phyloP scores from a whole-genome alignment of 2,888 invertebrate genomes.

The Petrophora chlorosata region DNA sequence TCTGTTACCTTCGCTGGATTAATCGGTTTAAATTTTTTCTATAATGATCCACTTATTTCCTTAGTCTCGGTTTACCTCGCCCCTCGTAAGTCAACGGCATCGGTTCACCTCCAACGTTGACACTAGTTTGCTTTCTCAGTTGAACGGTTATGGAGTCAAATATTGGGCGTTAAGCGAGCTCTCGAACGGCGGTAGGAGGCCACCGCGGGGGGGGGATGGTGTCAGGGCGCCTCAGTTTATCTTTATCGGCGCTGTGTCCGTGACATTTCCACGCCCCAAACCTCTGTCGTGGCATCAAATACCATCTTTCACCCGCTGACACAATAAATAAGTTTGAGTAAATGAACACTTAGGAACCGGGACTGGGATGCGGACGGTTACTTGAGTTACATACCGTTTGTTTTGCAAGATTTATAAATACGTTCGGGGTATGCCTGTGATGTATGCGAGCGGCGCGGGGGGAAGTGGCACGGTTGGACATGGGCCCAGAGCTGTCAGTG shows the following conservation, averaged over 20 bases:
- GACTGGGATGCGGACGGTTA: too few relatives aligned
- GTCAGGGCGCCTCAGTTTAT: constrained; percentile 46
- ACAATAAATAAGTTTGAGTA: constrained; percentile 34
- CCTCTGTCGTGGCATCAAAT: constrained; percentile 44
- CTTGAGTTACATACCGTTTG: too few relatives aligned
- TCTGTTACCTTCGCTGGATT: too few relatives aligned
- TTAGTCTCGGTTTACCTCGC: too few relatives aligned
- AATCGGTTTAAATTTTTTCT: too few relatives aligned
- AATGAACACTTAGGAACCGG: neutral
- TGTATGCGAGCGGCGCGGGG: too few relatives aligned
- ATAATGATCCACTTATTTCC: too few relatives aligned
- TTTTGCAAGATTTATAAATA: too few relatives aligned
- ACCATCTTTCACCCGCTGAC: constrained; percentile 45
- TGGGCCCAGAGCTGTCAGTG: too few relatives aligned
- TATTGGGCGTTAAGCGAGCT: neutral
- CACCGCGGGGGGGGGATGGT: constrained; percentile 18
- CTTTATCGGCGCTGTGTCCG: constrained; percentile 62
- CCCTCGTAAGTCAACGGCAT: neutral
- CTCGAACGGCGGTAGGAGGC: constrained; percentile 1
- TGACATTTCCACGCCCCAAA: constrained; percentile 71
- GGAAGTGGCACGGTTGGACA: too few relatives aligned
- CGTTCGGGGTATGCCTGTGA: too few relatives aligned
- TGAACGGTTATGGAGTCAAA: constrained; percentile 5
- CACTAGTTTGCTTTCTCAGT: neutral
- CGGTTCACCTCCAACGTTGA: neutral